Conservation (phyloP, 2,888 invertebrate genomes). For the Cyrtodaria siliqua region DNA sequence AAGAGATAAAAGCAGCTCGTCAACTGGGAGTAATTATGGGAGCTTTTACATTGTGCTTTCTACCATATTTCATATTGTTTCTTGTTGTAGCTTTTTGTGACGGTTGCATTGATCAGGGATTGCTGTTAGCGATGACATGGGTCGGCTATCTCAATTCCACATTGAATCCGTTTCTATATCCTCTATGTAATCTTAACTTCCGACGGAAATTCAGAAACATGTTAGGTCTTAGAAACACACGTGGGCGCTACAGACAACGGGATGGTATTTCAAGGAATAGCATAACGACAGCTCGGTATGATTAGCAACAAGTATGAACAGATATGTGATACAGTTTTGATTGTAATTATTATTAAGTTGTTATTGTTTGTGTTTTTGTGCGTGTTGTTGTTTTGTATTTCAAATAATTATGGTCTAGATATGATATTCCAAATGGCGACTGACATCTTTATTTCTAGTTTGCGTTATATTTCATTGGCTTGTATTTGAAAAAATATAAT, state of each 20-base stretch:
- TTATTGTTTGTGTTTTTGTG: no score
- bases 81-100: slow-evolving; percentile 87
- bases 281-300: slow-evolving; percentile 72
- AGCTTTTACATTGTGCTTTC: slow-evolving; percentile 88
- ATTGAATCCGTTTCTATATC: slow-evolving; percentile 87
- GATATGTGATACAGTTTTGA: no score
- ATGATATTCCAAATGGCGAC: no score
- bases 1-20: slow-evolving; percentile 87
- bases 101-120: slow-evolving; percentile 86
- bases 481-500: no score
- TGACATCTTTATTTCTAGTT: no score
- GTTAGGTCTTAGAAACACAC: slow-evolving; percentile 66
- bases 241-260: slow-evolving; percentile 41
- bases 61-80: slow-evolving; percentile 89
- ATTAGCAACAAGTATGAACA: slow-evolving; percentile 44
- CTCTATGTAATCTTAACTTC: slow-evolving; percentile 87
- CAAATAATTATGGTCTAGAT: no score
- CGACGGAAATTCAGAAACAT: slow-evolving; percentile 85
- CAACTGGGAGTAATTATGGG: slow-evolving; percentile 89
- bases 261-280: slow-evolving; percentile 69
- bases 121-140: slow-evolving; percentile 87
- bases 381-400: no score
- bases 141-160: slow-evolving; percentile 87
- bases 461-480: no score
- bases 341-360: no score